Evolutionary conservation across 2,113 vertebrate genomes (phyloP).

Genomic region (Ophthalmolycus amberensis): DNA sequence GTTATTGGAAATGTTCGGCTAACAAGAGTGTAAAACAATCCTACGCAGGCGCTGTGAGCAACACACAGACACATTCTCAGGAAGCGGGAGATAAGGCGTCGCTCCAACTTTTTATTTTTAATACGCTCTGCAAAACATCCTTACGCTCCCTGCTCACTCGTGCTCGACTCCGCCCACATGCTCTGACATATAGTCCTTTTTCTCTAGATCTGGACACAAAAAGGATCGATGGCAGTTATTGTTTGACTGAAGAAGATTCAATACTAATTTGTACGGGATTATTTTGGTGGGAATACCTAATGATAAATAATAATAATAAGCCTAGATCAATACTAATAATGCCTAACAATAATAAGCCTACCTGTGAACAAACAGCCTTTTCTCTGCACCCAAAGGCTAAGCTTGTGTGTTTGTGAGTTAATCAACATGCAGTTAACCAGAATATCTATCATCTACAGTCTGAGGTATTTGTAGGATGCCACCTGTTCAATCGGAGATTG

Average conservation of each 20-base stretch:
- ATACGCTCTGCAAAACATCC: too few relatives aligned
- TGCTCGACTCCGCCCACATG: background rate
- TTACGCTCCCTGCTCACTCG: too few relatives aligned
- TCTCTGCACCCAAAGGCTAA: background rate
- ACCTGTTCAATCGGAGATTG: background rate
- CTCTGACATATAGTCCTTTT: background rate
- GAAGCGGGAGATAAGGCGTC: too few relatives aligned
- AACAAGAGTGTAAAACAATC: too few relatives aligned
- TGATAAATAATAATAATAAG: too few relatives aligned
- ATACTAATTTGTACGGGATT: background rate
- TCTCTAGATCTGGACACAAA: background rate
- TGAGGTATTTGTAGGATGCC: background rate
- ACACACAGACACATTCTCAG: too few relatives aligned
- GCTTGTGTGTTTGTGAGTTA: background rate
- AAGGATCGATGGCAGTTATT: too few relatives aligned
- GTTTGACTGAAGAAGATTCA: background rate
- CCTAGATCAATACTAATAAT: too few relatives aligned
- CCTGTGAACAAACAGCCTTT: background rate
- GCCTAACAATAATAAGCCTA: background rate
- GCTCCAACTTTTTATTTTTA: too few relatives aligned
- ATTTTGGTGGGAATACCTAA: background rate
- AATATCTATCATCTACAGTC: background rate
- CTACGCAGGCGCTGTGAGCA: too few relatives aligned
- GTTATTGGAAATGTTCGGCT: too few relatives aligned
- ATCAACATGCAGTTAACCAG: background rate